Evolutionary conservation across 2,113 vertebrate genomes (phyloP).

Genomic region (Vanacampus margaritifer): DNA sequence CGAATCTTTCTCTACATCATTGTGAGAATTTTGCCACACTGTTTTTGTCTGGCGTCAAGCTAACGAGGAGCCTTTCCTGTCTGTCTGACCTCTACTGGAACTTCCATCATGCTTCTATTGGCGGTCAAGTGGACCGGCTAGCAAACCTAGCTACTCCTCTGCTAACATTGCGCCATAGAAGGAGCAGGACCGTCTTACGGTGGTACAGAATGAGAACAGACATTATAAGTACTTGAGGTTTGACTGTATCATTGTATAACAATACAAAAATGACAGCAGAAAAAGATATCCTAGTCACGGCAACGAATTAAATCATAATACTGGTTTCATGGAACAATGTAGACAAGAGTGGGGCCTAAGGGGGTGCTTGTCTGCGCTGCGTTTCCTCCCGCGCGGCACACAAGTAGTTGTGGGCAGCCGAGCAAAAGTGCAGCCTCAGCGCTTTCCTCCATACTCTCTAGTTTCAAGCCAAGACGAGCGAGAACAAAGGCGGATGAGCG

Average conservation of each 20-base stretch:
- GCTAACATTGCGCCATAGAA: too few species aligned
- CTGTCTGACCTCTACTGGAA: too few species aligned
- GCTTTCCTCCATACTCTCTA: slow-evolving; percentile 68
- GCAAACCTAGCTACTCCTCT: too few species aligned
- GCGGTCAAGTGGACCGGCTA: too few species aligned
- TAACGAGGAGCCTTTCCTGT: too few species aligned
- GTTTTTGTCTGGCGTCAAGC: too few species aligned
- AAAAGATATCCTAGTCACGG: slow-evolving; percentile 24
- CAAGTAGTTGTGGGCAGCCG: slow-evolving; percentile 67
- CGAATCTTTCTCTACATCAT: too few species aligned
- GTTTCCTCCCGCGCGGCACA: slow-evolving; percentile 64
- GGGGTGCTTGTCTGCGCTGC: slow-evolving; percentile 56
- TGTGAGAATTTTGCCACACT: too few species aligned
- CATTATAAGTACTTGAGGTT: not conserved
- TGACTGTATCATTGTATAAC: not conserved
- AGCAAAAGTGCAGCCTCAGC: slow-evolving; percentile 72
- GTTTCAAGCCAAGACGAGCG: slow-evolving; percentile 64
- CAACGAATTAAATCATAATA: slow-evolving; percentile 49
- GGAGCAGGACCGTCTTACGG: too few species aligned
- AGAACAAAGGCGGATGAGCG: slow-evolving; percentile 64
- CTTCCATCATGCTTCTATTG: too few species aligned
- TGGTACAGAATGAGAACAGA: too few species aligned
- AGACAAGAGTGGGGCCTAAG: slow-evolving; percentile 52
- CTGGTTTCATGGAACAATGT: slow-evolving; percentile 54
- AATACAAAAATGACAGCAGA: slow-evolving; percentile 4